phyloP scores from a whole-genome alignment of 2,113 vertebrate genomes.

The Gambusia affinis region DNA sequence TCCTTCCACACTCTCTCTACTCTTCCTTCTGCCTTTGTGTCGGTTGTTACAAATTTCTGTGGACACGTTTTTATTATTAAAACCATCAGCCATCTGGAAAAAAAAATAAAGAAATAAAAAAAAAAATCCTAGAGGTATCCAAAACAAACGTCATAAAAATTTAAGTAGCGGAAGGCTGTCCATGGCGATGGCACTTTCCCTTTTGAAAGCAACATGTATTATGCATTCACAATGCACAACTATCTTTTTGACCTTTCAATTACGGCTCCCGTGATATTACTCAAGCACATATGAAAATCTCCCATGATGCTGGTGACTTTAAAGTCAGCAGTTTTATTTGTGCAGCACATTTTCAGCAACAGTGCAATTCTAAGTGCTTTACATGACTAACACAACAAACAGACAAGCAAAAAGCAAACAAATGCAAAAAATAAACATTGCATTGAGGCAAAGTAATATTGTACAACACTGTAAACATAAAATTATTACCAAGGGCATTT shows the following conservation, averaged over 20 bases:
- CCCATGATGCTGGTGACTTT: constrained; percentile 2
- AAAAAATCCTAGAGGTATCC: constrained; percentile 8
- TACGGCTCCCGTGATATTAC: constrained; percentile 14
- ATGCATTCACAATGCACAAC: constrained; percentile 32
- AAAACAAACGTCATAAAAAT: constrained; percentile 31
- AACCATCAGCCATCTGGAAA: constrained; percentile 15
- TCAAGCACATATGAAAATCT: constrained; percentile 18
- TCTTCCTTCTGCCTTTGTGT: constrained; percentile 3
- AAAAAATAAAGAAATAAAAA: background rate
- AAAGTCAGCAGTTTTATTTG: background rate
- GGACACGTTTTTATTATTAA: constrained; percentile 12
- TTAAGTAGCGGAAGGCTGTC: constrained; percentile 30
- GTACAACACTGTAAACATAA: too few species aligned
- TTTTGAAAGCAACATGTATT: constrained; percentile 32
- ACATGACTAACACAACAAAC: too few species aligned
- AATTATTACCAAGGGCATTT: too few species aligned
- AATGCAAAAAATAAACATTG: too few species aligned
- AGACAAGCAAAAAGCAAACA: too few species aligned
- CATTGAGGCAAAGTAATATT: too few species aligned
- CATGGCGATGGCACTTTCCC: constrained; percentile 41
- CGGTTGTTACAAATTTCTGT: constrained; percentile 42
- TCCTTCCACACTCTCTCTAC: constrained; percentile 22
- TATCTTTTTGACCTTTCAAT: constrained; percentile 44
- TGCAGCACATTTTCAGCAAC: too few species aligned
- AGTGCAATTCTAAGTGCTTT: too few species aligned